Conservation (phyloP, 2,888 invertebrate species). For the Synanthedon formicaeformis region DNA sequence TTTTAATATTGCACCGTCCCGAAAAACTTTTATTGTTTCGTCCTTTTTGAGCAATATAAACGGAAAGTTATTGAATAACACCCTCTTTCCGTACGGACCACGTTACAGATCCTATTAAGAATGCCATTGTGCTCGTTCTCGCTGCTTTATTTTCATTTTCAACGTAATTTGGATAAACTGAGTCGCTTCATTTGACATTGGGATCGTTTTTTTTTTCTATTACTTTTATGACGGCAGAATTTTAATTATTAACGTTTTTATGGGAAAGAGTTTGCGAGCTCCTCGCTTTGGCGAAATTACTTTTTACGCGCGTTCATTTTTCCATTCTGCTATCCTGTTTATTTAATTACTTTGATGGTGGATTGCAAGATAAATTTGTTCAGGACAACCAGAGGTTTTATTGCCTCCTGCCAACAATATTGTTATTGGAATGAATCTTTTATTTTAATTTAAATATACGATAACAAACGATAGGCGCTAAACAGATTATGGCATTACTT, state of each 20-base stretch:
- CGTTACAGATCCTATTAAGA: slow-evolving; percentile 55
- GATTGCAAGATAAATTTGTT: not conserved
- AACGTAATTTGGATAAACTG: slow-evolving; percentile 52
- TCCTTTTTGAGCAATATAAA: slow-evolving; percentile 45
- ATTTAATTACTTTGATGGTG: not conserved
- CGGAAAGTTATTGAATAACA: slow-evolving; percentile 51
- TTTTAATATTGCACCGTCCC: slow-evolving; percentile 56
- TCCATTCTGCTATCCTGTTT: not conserved
- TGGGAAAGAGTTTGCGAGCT: not conserved
- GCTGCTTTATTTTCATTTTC: slow-evolving; percentile 45
- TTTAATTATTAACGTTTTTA: slow-evolving; percentile 10
- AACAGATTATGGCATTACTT: no score
- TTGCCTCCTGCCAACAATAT: not conserved
- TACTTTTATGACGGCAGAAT: slow-evolving; percentile 29
- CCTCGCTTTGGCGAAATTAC: not conserved
- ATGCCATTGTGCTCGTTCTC: slow-evolving; percentile 36
- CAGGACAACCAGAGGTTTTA: not conserved
- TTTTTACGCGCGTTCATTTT: not conserved
- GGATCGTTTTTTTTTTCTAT: slow-evolving; percentile 33
- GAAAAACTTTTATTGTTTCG: slow-evolving; percentile 59
- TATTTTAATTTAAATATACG: no score
- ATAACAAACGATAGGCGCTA: no score
- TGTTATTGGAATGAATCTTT: no score
- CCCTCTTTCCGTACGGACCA: slow-evolving; percentile 32
- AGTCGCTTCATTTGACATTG: slow-evolving; percentile 41